A percentile compares a stretch with the other conserved stretches of the same genome.
Conservation (phyloP, 2,888 invertebrate genomes). For the Ischnura elegans region DNA sequence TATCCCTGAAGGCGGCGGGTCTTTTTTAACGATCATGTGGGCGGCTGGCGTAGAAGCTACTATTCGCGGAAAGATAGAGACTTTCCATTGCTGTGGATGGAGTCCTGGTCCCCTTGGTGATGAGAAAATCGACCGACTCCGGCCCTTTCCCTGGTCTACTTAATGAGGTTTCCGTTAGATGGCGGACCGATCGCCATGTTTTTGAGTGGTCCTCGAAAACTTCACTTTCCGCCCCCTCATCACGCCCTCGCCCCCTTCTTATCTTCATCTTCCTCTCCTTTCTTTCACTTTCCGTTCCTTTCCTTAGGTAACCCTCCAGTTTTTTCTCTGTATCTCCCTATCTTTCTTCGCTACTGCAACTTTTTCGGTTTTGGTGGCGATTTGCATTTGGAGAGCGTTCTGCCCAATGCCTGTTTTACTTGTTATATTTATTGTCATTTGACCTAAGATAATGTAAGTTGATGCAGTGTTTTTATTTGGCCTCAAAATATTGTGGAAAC, state of each 20-base stretch:
- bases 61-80: background rate
- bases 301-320: background rate
- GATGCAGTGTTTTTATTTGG: too few species aligned
- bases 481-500: too few species aligned
- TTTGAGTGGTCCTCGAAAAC: background rate
- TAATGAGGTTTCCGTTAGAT: conserved; percentile 49
- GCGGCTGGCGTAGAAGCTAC: background rate
- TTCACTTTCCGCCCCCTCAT: background rate
- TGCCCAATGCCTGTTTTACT: too few species aligned
- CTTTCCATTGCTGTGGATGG: background rate
- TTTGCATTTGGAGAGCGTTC: background rate
- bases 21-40: background rate
- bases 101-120: conserved; percentile 9
- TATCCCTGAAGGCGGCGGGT: too few species aligned
- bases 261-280: background rate
- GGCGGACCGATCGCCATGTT: conserved; percentile 47
- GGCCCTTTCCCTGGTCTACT: background rate
- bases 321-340: background rate
- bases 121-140: conserved; percentile 43
- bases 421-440: too few species aligned
- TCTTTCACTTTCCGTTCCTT: background rate
- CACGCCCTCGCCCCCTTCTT: conserved; percentile 20
- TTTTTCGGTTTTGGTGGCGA: background rate
- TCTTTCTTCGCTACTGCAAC: background rate
- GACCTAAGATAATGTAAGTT: too few species aligned